Base-by-base conservation (phyloP, 2,888 invertebrate species). In the Microchrysa polita region DNA sequence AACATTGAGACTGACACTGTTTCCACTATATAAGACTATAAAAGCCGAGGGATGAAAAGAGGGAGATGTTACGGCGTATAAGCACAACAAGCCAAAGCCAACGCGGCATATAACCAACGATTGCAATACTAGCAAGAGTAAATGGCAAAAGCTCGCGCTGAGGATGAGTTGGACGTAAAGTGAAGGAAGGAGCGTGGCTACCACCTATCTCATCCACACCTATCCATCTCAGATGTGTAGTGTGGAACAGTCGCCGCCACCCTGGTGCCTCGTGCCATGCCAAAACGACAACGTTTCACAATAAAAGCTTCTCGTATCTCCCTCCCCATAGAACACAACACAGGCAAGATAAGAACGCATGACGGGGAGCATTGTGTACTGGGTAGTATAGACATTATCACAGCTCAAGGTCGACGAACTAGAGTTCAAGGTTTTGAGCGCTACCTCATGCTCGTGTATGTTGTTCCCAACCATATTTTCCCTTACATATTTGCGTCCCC, bases 391-490 rank as follows among this genome's bases (percentile, higher is more conserved):
- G 52, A 42, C 55, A 57, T 69, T 57, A 69, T 61, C 53, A 53
- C 14, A 34, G 34, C 61, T 81, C 84, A 84, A 84, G 84, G 83
- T 83, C 83, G 84, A 82, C 83, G 83, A 84, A 82, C 81, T 79
- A 82, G 82, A 83, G 84, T 84, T 84, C 84, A 84, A 84, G 83
- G 84, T 81, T 82, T 77, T 34, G 52, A 48, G 55, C 14, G 27
- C 40, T 52, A 61, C 52, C 53, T 69, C 40, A 55, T 57, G 20
- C 55, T 69, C 69, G 65, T 65, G 65, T 14, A 16, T 34, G 27
- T 34, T 48, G 48, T n/a, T 48, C 16, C 48, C 48, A 12, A 20
- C 10, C 22, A 20, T n/a, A n/a, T 55, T 20, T 55, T 18, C 22
- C 2, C n/a, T 44, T n/a, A 4, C 12, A n/a, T n/a, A n/a, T n/a